Conservation (phyloP, 2,113 vertebrate genomes). For the Lipotes vexillifer region DNA sequence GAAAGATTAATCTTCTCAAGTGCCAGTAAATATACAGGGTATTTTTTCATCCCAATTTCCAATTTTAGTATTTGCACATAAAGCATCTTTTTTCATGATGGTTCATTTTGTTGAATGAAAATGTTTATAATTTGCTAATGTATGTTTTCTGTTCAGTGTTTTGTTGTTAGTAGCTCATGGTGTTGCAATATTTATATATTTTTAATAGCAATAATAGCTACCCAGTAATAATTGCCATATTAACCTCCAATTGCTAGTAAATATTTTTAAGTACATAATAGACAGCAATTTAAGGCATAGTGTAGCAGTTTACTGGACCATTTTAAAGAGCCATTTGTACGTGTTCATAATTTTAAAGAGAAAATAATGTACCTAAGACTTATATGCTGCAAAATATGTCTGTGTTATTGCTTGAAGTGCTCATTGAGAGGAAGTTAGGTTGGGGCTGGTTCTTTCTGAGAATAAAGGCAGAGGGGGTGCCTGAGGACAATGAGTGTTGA, state of each 20-base stretch:
- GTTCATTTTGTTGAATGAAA: constrained; percentile 55
- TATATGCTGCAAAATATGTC: constrained; percentile 9
- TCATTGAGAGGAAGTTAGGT: constrained; percentile 38
- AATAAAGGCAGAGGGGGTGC: neutral
- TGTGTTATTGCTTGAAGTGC: constrained; percentile 34
- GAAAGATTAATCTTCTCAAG: constrained; percentile 15
- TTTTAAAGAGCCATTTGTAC: constrained; percentile 76
- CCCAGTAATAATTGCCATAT: constrained; percentile 73
- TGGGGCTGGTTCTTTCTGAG: neutral
- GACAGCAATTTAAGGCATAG: constrained; percentile 70
- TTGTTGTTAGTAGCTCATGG: constrained; percentile 48
- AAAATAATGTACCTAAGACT: constrained; percentile 56
- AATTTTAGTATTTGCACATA: constrained; percentile 48
- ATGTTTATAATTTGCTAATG: constrained; percentile 55
- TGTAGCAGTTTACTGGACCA: constrained; percentile 71
- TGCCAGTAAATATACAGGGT: neutral
- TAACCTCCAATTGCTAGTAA: constrained; percentile 75
- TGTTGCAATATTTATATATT: constrained; percentile 69
- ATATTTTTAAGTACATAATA: constrained; percentile 76
- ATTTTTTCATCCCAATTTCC: constrained; percentile 14
- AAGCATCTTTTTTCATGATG: constrained; percentile 15
- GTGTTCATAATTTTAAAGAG: constrained; percentile 75
- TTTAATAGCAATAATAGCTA: constrained; percentile 66
- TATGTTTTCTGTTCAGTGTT: constrained; percentile 51
- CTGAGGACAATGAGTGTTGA: neutral